Evolutionary conservation across 2,113 vertebrate species (phyloP).

Genomic region (Apodemus sylvaticus): DNA sequence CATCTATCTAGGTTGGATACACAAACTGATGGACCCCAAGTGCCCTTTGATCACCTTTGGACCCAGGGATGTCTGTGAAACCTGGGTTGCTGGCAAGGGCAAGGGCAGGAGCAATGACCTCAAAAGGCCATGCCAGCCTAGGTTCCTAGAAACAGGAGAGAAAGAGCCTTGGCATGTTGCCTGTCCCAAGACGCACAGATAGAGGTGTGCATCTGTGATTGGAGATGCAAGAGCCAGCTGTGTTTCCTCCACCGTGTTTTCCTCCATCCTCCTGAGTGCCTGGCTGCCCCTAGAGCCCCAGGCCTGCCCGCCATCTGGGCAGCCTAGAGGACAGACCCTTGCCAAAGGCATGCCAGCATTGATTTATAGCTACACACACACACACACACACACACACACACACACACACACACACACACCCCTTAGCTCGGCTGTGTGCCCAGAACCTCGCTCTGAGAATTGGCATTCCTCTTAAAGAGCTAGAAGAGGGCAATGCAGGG

Average conservation of each 20-base stretch:
- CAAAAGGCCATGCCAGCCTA: not conserved
- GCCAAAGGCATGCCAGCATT: constrained; percentile 76
- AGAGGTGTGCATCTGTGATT: constrained; percentile 46
- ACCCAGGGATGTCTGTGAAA: not conserved
- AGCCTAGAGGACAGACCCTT: constrained; percentile 72
- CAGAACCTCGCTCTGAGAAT: constrained; percentile 56
- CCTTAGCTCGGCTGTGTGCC: constrained; percentile 68
- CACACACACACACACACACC: constrained; percentile 43
- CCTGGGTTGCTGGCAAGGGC: not conserved
- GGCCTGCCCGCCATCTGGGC: constrained; percentile 79
- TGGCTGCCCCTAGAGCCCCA: constrained; percentile 71
- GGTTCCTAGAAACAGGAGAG: not conserved
- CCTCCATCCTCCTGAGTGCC: not conserved
- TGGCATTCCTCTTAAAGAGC: constrained; percentile 73
- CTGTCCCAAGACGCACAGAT: constrained; percentile 8
- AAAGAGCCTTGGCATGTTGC: constrained; percentile 44
- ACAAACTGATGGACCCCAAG: not conserved
- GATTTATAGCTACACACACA: constrained; percentile 74
- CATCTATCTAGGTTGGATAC: not conserved
- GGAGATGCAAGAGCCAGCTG: constrained; percentile 59
- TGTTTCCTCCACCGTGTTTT: constrained; percentile 22
- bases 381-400: constrained; percentile 50
- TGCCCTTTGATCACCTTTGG: not conserved
- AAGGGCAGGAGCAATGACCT: not conserved
- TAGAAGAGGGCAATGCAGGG: not conserved